phyloP scores from a whole-genome alignment of 1,140 invertebrate species.

The Drosophila murphyi region DNA sequence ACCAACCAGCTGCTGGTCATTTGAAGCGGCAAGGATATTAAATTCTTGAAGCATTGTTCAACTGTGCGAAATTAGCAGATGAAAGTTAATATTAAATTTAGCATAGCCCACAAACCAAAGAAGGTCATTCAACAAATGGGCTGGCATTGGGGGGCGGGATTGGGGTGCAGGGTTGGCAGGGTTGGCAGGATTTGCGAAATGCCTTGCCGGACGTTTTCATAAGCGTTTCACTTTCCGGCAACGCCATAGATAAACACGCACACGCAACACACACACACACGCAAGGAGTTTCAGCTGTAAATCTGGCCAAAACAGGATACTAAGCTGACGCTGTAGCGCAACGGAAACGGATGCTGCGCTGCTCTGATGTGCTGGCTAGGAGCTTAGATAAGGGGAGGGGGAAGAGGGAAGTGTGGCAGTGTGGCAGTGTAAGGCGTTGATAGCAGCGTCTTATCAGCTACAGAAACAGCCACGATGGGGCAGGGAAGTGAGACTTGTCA shows the following conservation, averaged over 20 bases:
- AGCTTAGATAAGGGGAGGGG: background rate
- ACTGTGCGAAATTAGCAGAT: conserved; percentile 61
- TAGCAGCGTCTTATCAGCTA: conserved; percentile 72
- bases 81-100: conserved; percentile 73
- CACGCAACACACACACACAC: conserved; percentile 25
- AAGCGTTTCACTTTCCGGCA: conserved; percentile 79
- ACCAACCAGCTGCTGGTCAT: conserved; percentile 27
- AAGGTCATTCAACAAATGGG: conserved; percentile 43
- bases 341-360: conserved; percentile 73
- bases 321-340: conserved; percentile 67
- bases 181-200: background rate
- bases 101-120: conserved; percentile 48
- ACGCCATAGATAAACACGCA: conserved; percentile 65
- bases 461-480: background rate
- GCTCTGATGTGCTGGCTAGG: conserved; percentile 16
- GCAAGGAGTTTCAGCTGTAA: conserved; percentile 67
- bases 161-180: background rate
- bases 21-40: conserved; percentile 48
- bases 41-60: conserved; percentile 69
- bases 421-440: conserved; percentile 63
- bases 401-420: background rate
- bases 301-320: conserved; percentile 75
- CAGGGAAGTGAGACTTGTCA: background rate
- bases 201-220: conserved; percentile 64
- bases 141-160: background rate